These are phyloP conservation scores for Avahi laniger DNA, from an alignment of 2,797 vertebrate genomes.

Conservation along the genomic window DNA sequence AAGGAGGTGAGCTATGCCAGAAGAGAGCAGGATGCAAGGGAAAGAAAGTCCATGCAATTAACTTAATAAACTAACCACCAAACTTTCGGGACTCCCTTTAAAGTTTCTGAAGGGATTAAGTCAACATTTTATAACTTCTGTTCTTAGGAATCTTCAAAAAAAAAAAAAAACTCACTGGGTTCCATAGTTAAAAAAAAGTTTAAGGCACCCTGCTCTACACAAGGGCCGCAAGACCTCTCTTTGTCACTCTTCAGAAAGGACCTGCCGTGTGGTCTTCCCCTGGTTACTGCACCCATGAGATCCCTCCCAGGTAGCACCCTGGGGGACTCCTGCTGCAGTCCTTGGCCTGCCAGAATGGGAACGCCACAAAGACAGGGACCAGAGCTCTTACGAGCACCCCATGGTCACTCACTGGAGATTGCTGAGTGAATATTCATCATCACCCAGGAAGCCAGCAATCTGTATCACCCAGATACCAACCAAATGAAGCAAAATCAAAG, in stretches of 20 bases:
- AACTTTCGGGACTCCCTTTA: rapidly evolving
- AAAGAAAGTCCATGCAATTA: neutral
- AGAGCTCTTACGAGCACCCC: neutral
- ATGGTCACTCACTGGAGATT: rapidly evolving
- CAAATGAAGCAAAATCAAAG: neutral
- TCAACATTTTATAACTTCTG: neutral
- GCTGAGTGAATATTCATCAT: neutral
- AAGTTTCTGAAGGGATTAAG: neutral
- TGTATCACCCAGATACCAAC: rapidly evolving
- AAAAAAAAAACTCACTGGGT: too few relatives aligned
- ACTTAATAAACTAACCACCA: neutral
- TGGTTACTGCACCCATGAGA: neutral
- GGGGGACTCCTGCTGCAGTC: neutral
- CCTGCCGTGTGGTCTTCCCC: neutral
- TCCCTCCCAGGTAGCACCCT: neutral
- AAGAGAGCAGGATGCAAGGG: too few relatives aligned
- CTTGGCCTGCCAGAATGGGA: neutral
- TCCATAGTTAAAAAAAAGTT: too few relatives aligned
- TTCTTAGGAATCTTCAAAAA: neutral
- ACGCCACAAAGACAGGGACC: neutral
- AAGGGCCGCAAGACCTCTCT: neutral
- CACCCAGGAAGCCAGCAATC: rapidly evolving
- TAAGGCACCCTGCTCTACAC: neutral
- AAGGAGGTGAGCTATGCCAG: neutral
- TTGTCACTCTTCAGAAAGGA: neutral